Evolutionary conservation across 1,140 invertebrate species (phyloP).

Genomic region (Oscheius sp.): DNA sequence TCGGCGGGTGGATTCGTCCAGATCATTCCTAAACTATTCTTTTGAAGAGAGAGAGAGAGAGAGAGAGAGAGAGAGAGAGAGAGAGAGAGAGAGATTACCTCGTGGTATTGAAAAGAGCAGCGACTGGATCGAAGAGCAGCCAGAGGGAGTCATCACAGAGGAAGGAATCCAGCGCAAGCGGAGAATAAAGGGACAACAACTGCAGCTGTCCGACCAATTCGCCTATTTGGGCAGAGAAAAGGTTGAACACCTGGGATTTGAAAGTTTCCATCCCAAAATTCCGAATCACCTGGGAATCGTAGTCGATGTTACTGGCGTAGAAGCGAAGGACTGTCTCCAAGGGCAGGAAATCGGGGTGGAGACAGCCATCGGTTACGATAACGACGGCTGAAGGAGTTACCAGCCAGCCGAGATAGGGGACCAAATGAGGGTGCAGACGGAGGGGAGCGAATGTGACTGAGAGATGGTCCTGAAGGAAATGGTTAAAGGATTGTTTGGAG

Average conservation of each 20-base stretch:
- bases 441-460: background rate
- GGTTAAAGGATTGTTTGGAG: too few species aligned
- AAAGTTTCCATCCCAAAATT: background rate
- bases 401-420: background rate
- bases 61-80: too few species aligned
- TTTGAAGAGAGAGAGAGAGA: background rate
- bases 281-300: background rate
- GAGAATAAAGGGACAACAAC: conserved; percentile 38
- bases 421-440: background rate
- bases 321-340: background rate
- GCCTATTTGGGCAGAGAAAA: conserved; percentile 2
- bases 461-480: too few species aligned
- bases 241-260: conserved; percentile 59
- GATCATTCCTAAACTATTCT: background rate
- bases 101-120: background rate
- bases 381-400: background rate
- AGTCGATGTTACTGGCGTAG: background rate
- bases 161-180: conserved; percentile 37
- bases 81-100: background rate
- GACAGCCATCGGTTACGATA: background rate
- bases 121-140: conserved; percentile 11
- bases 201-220: conserved; percentile 17
- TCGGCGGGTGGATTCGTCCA: conserved; percentile 60
- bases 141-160: conserved; percentile 36
- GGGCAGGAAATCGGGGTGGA: background rate